Percentiles rank a stretch among this genome's conserved stretches.
Evolutionary conservation across 2,113 vertebrate genomes (phyloP).

Genomic region (Seriola aureovittata): DNA sequence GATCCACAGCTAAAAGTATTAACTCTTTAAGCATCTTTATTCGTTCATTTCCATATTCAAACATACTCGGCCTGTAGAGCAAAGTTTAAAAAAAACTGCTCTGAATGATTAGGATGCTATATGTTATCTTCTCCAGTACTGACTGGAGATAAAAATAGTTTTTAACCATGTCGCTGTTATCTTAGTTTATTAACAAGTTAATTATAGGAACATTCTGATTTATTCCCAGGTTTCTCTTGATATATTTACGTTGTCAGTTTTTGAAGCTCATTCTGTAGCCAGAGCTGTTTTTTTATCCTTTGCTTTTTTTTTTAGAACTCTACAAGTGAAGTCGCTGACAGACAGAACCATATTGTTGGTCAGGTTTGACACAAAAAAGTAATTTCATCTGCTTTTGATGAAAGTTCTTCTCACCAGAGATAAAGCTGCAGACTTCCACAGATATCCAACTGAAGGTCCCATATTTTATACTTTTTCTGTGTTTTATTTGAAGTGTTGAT

Average conservation of each 20-base stretch:
- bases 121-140: neutral
- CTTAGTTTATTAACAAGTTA: neutral
- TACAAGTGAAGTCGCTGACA: slow-evolving; percentile 3
- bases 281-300: neutral
- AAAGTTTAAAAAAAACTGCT: neutral
- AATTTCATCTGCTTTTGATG: slow-evolving; percentile 57
- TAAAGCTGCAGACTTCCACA: slow-evolving; percentile 35
- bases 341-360: slow-evolving; percentile 22
- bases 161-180: neutral
- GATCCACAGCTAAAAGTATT: neutral
- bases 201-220: neutral
- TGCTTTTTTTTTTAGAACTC: neutral
- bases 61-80: neutral
- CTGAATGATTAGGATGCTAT: neutral
- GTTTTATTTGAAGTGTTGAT: too few species aligned
- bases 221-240: neutral
- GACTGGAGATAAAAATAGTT: neutral
- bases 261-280: neutral
- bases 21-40: neutral
- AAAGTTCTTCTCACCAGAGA: slow-evolving; percentile 43
- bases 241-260: slow-evolving; percentile 7
- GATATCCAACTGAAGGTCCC: slow-evolving; percentile 38
- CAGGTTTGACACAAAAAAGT: slow-evolving; percentile 41
- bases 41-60: neutral
- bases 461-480: too few species aligned